Conservation (phyloP, 2,113 vertebrate genomes). For the Neoarius graeffei region DNA sequence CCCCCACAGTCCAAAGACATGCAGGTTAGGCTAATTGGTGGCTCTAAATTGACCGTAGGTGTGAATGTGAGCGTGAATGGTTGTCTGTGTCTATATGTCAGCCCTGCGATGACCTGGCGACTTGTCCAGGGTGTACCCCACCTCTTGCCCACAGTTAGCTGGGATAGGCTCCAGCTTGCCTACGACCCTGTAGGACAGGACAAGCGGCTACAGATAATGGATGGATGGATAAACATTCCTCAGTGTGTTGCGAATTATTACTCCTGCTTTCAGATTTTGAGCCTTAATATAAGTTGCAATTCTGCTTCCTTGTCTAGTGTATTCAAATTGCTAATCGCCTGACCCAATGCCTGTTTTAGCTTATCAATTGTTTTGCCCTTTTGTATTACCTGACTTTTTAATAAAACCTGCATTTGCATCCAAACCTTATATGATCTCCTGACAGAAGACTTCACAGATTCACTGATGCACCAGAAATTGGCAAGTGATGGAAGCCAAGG, state of each 20-base stretch:
- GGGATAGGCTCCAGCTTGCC: too few species aligned
- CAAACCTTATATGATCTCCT: background rate
- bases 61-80: too few species aligned
- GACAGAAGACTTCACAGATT: background rate
- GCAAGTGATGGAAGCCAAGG: background rate
- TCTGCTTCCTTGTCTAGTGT: background rate
- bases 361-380: background rate
- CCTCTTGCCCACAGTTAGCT: too few species aligned
- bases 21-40: too few species aligned
- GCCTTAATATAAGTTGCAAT: background rate
- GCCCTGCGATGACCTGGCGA: too few species aligned
- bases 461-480: background rate
- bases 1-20: too few species aligned
- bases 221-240: background rate
- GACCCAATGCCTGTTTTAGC: background rate
- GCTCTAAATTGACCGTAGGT: too few species aligned
- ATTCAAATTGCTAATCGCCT: background rate
- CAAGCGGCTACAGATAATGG: too few species aligned
- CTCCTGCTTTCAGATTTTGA: background rate
- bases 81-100: too few species aligned
- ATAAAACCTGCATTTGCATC: background rate
- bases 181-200: too few species aligned
- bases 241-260: background rate
- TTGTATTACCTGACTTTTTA: background rate
- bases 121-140: too few species aligned